These are phyloP conservation scores for Sialia sialis DNA, from an alignment of 2,113 vertebrate genomes.

Conservation along the genomic window DNA sequence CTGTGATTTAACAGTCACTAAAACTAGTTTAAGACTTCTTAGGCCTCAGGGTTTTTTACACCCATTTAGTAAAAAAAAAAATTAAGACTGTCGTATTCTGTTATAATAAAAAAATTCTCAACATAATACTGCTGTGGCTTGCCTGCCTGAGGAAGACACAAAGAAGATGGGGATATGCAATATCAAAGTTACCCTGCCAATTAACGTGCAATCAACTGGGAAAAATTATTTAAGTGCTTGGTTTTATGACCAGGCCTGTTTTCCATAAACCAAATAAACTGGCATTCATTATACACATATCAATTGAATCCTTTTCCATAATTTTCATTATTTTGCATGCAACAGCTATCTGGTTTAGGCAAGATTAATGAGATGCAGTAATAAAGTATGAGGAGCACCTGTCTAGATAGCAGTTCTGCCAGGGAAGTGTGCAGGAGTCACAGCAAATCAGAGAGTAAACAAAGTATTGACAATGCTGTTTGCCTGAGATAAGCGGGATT, in stretches of 20 bases:
- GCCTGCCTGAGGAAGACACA: not conserved
- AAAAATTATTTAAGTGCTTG: not conserved
- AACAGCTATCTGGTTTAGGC: not conserved
- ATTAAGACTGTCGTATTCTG: not conserved
- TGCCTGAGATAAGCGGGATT: slow-evolving; percentile 13
- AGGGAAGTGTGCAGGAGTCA: not conserved
- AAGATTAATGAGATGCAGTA: not conserved
- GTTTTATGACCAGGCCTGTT: not conserved
- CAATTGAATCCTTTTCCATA: not conserved
- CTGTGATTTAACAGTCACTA: not conserved
- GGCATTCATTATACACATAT: not conserved
- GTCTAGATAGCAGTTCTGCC: not conserved
- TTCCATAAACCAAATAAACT: not conserved
- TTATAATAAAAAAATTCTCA: not conserved
- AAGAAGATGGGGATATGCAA: not conserved
- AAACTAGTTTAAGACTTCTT: not conserved
- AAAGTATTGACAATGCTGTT: not conserved
- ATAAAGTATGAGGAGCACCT: not conserved
- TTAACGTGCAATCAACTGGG: not conserved
- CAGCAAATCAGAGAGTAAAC: not conserved
- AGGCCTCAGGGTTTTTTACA: not conserved
- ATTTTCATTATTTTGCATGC: not conserved
- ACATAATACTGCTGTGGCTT: not conserved
- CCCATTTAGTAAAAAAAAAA: not conserved
- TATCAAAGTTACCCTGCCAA: not conserved